Percentiles rank a stretch among this genome's conserved stretches.
Conservation (phyloP, 2,797 vertebrate genomes). For the Falco columbarius region DNA sequence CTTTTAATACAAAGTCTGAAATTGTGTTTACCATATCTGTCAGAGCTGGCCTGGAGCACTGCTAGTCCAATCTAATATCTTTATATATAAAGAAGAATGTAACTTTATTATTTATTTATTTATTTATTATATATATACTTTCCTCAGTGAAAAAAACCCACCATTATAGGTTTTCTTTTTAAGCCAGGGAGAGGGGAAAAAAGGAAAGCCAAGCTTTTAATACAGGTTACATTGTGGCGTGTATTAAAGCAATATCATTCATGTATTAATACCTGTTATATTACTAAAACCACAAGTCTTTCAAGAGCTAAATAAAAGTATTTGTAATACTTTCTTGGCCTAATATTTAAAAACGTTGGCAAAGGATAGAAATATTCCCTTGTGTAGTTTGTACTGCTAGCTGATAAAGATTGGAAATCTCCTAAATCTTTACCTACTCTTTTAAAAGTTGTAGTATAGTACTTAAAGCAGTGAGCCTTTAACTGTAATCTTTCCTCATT, state of each 20-base stretch:
- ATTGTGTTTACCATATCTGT: not conserved
- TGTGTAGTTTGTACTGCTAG: not conserved
- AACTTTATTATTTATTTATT: not conserved
- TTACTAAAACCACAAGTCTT: not conserved
- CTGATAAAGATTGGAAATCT: not conserved
- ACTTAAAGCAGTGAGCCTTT: not conserved
- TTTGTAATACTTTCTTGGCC: not conserved
- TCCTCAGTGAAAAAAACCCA: not conserved
- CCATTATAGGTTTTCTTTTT: not conserved
- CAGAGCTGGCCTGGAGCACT: constrained; percentile 6
- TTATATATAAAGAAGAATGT: not conserved
- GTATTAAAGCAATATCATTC: not conserved
- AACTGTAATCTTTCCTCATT: not conserved
- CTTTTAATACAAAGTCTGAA: not conserved
- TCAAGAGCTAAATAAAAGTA: not conserved
- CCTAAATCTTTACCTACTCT: not conserved
- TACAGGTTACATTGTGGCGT: not conserved
- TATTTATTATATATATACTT: not conserved
- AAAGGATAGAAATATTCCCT: not conserved
- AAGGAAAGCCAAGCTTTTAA: not conserved
- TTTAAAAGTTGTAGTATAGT: not conserved
- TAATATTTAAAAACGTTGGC: not conserved
- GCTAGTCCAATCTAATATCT: not conserved
- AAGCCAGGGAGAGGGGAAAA: accelerated
- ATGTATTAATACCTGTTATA: not conserved